Conservation (phyloP, 1,140 invertebrate genomes). For the Phocides pigmalion region DNA sequence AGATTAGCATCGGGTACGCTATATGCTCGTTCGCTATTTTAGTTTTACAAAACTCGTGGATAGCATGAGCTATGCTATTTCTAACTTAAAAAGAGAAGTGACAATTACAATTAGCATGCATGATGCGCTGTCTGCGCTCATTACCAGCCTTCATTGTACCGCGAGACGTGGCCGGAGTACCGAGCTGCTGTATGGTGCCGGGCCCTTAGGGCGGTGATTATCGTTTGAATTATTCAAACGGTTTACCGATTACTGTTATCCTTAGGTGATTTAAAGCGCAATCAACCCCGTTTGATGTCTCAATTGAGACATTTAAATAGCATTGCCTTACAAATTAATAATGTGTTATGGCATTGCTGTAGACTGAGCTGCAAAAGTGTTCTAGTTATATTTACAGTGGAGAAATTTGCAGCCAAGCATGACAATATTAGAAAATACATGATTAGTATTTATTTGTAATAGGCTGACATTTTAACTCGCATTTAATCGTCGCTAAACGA, state of each 20-base stretch:
- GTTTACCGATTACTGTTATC: conserved; percentile 41
- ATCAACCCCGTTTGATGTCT: conserved; percentile 2
- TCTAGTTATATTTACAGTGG: too few relatives aligned
- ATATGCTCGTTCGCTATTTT: too few relatives aligned
- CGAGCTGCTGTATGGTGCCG: conserved; percentile 43
- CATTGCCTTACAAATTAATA: neutral
- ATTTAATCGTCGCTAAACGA: too few relatives aligned
- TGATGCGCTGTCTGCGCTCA: conserved; percentile 47
- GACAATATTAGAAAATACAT: too few relatives aligned
- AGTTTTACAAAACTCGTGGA: too few relatives aligned
- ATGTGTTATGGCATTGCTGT: neutral
- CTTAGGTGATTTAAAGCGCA: conserved; percentile 28
- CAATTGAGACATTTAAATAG: neutral
- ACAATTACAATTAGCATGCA: conserved; percentile 59
- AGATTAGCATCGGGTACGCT: too few relatives aligned
- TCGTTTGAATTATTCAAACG: conserved; percentile 51
- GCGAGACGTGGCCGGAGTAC: conserved; percentile 53
- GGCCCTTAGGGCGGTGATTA: conserved; percentile 42
- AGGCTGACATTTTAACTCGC: too few relatives aligned
- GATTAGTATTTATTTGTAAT: too few relatives aligned
- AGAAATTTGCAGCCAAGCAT: too few relatives aligned
- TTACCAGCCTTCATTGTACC: conserved; percentile 61
- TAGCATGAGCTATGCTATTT: too few relatives aligned
- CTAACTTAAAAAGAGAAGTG: too few relatives aligned
- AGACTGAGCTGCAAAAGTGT: neutral